Evolutionary conservation across 2,113 vertebrate species (phyloP).

Genomic region (Andinoacara biseriatus): DNA sequence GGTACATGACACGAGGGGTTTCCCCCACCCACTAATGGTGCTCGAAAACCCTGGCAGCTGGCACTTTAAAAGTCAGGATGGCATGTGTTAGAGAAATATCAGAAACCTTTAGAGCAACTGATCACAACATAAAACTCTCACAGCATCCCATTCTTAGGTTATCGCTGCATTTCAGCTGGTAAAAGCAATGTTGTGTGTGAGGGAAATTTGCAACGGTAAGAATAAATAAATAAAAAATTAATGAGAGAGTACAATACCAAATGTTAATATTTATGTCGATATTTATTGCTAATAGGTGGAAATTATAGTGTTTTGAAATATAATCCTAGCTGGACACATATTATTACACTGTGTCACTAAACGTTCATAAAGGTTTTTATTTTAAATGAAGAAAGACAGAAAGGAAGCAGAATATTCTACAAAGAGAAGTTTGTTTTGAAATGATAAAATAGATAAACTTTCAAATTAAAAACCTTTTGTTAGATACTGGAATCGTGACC

Average conservation of each 20-base stretch:
- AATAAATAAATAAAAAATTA: background rate
- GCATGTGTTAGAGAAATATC: constrained; percentile 40
- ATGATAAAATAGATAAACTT: background rate
- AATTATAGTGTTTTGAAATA: background rate
- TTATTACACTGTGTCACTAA: background rate
- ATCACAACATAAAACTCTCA: constrained; percentile 28
- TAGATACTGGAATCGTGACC: background rate
- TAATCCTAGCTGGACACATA: background rate
- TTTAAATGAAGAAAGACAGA: background rate
- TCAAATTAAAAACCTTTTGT: background rate
- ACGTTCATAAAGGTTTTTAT: background rate
- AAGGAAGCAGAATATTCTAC: background rate
- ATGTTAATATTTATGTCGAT: background rate
- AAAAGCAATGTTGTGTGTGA: background rate
- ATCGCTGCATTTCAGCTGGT: background rate
- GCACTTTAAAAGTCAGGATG: constrained; percentile 57
- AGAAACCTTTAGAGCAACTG: constrained; percentile 51
- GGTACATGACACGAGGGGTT: constrained; percentile 27
- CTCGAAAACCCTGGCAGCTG: constrained; percentile 56
- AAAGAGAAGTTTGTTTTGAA: background rate
- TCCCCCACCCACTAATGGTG: constrained; percentile 28
- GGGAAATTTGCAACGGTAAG: background rate
- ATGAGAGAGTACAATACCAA: background rate
- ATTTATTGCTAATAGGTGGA: background rate
- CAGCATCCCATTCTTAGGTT: constrained; percentile 15